Conservation (phyloP, 2,888 invertebrate genomes). For the Biston betularia region DNA sequence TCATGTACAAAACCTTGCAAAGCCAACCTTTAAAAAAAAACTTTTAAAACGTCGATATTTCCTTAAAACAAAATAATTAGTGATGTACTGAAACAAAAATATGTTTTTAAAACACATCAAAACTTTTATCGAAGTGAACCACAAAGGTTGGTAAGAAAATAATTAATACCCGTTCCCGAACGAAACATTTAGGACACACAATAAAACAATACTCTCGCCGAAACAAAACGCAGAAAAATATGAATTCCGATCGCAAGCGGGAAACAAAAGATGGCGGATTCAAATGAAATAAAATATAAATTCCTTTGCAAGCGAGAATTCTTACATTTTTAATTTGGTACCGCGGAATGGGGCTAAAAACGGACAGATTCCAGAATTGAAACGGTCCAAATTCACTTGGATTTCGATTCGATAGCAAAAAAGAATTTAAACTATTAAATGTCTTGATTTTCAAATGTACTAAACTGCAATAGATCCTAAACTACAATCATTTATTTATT, state of each 20-base stretch:
- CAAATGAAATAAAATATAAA: constrained; percentile 86
- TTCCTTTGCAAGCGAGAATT: constrained; percentile 84
- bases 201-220: constrained; percentile 82
- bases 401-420: constrained; percentile 16
- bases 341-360: constrained; percentile 79
- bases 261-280: constrained; percentile 86
- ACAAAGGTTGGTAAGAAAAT: constrained; percentile 70
- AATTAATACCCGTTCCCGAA: constrained; percentile 80
- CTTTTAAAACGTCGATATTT: too few species aligned
- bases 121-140: constrained; percentile 15
- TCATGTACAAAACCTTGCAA: too few species aligned
- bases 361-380: constrained; percentile 78
- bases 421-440: constrained; percentile 1
- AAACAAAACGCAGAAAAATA: constrained; percentile 86
- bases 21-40: too few species aligned
- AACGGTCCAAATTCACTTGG: constrained; percentile 53
- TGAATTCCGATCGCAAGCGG: constrained; percentile 82
- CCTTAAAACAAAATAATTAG: constrained; percentile 43
- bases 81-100: constrained; percentile 1
- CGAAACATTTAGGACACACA: constrained; percentile 78
- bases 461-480: too few species aligned
- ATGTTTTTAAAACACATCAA: constrained; percentile 8
- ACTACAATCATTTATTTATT: too few species aligned
- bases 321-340: constrained; percentile 86
- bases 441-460: background rate